Evolutionary conservation across 2,113 vertebrate species (phyloP).

Genomic region (Butorides virescens): DNA sequence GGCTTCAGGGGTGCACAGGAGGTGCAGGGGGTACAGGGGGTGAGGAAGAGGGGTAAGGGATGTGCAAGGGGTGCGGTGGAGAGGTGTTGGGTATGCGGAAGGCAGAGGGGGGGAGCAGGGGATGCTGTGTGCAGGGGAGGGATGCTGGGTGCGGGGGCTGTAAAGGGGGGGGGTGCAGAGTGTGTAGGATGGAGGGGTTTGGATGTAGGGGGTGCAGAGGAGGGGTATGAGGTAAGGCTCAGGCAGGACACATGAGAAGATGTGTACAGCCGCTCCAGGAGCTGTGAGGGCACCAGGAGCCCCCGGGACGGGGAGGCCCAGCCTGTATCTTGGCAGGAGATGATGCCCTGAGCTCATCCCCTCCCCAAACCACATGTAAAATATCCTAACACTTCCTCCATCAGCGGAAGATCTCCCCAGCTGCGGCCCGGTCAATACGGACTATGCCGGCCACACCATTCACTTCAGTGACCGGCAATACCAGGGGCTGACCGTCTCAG

Average conservation of each 20-base stretch:
- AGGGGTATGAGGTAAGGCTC: not conserved
- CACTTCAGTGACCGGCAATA: not conserved
- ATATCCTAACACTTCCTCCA: not conserved
- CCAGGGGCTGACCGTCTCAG: not conserved
- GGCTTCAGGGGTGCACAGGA: not conserved
- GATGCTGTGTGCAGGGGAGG: not conserved
- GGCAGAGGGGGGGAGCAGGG: not conserved
- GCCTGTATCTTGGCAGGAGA: not conserved
- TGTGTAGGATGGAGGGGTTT: not conserved
- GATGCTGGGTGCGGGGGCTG: not conserved
- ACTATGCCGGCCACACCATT: not conserved
- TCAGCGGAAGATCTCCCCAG: not conserved
- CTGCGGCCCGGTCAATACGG: not conserved
- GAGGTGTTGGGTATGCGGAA: not conserved
- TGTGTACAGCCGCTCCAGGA: not conserved
- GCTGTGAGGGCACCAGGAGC: not conserved
- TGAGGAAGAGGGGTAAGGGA: not conserved
- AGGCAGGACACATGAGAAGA: not conserved
- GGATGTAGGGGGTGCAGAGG: not conserved
- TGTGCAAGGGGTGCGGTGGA: not conserved
- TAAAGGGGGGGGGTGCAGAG: not conserved
- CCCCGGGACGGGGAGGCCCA: not conserved
- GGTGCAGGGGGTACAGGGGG: not conserved
- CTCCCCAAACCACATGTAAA: not conserved
- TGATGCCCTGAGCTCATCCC: not conserved